Evolutionary conservation across 1,140 invertebrate species (phyloP), one percentile per base, ranked within the genome.

Genomic region (Proales similis): DNA sequence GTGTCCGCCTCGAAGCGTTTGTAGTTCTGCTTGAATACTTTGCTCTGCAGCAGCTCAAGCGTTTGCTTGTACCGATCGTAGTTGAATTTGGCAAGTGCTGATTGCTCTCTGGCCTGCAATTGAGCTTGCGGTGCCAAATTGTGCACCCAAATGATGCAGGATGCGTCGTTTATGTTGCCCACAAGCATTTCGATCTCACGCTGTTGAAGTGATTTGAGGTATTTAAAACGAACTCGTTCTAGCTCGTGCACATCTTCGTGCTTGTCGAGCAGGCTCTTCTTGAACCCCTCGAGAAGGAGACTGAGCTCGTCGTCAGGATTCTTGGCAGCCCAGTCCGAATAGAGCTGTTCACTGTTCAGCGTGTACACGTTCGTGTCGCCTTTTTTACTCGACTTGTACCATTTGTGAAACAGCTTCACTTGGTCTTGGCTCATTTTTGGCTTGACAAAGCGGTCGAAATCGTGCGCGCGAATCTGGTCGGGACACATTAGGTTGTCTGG

Each of bases 131-230:
- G 11, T 53, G 38, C 45, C 36, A 26, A 42, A 36, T 42, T 42
- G 20, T 57, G 33, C 5, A 57, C 36, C 51, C 51, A 57, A 11
- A 57, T 42, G 5, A 57, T 57, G 27, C 36, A 57, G 26, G 39
- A 42, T n/a, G 51, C 36, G 19, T 57, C 51, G 3, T 36, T 26
- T 17, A 42, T n/a, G 11, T 36, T 42, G n/a, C n/a, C n/a, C 0
- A 57, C 36, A 17, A 57, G 39, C 9, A 57, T 42, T 57, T 57
- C 51, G 5, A 57, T 57, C 22, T 57, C 51, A 42, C 45, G 33
- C 9, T 57, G 51, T 26, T 57, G 51, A 32, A 57, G 39, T 14
- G 51, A 57, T 7, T 57, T 57, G 2, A 57, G 12, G 27, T 57
- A 57, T 26, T 57, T 57, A 4, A 57, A 14, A 11, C 33, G 19